Base-by-base conservation (phyloP, 1,140 invertebrate species). In the Battus philenor region DNA sequence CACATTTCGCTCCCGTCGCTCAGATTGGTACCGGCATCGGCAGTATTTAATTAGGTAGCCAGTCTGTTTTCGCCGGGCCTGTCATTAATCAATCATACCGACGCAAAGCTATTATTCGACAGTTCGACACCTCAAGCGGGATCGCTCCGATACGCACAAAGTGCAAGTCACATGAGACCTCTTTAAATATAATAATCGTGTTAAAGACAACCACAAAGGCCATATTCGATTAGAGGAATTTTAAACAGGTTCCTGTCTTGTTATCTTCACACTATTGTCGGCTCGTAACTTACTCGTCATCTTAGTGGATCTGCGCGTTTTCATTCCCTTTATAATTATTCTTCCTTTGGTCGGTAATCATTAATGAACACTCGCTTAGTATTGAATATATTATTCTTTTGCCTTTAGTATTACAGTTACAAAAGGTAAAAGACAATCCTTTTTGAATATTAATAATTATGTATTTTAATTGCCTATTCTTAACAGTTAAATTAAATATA, bases 151-250 rank as follows among this genome's bases (percentile, higher is more conserved):
- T 60, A 54, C 61, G 56, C 53, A 29, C 57, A 68, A 86, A 81
- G 54, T 80, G 85, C 79, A 83, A 87, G 83, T 87, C 86, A 87
- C 68, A 87, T 47, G 59, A 53, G 65, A 61, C 81, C 83, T 86
- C 77, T 86, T 86, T 84, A 86, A 87, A 85, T 83, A 85, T 86
- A 86, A 87, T 86, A 87, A 87, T 87, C 80, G 80, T 86, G 83
- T 87, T 87, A 86, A 87, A 86, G 74, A 85, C 74, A 72, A 75
- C 70, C 78, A 83, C 80, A 87, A 86, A 86, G 81, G 63, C 80
- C 74, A 77, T 81, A 74, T 85, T 79, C 80, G 76, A 81, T 82
- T 80, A 77, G 66, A 81, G 58, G 66, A 73, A 78, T 79, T 80
- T 83, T 75, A 81, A 81, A 82, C 72, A 70, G 72, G 72, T 78